Evolutionary conservation across 1,140 invertebrate species (phyloP).

Genomic region (Anthonomus grandis): DNA sequence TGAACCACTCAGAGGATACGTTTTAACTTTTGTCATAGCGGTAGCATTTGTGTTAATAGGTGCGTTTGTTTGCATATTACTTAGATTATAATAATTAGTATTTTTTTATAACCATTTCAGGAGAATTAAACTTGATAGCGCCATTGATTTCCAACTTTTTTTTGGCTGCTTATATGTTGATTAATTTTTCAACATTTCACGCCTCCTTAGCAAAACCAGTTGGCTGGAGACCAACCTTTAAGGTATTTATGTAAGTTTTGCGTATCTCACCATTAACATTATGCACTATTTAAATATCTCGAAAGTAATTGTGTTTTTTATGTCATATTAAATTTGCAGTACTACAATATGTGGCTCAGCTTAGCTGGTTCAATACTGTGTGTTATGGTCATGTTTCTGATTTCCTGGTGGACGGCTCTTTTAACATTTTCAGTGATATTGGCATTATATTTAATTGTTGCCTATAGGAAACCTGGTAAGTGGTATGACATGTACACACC

Average conservation of each 20-base stretch:
- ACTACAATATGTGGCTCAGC: conserved; percentile 96
- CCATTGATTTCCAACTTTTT: conserved; percentile 98
- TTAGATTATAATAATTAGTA: not conserved
- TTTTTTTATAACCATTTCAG: conserved; percentile 52
- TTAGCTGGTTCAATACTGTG: conserved; percentile 84
- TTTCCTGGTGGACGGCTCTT: conserved; percentile 89
- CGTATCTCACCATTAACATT: not conserved
- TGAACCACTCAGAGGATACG: conserved; percentile 89
- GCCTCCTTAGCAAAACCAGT: conserved; percentile 83
- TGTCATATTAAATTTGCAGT: conserved; percentile 55
- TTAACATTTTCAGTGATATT: conserved; percentile 80
- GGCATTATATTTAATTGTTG: conserved; percentile 82
- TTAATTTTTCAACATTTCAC: conserved; percentile 97
- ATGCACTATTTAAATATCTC: conserved; percentile 9
- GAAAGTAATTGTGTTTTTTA: conserved; percentile 20
- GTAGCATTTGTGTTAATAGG: conserved; percentile 84
- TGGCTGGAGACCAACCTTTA: conserved; percentile 85
- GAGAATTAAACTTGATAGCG: conserved; percentile 88
- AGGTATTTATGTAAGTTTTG: conserved; percentile 52
- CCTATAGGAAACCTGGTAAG: conserved; percentile 74
- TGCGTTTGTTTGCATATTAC: conserved; percentile 45
- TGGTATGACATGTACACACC: conserved; percentile 8
- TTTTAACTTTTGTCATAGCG: conserved; percentile 88
- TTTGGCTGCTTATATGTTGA: conserved; percentile 92
- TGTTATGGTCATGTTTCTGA: conserved; percentile 93